These are phyloP conservation scores for Dinothrombium tinctorium DNA, from an alignment of 1,140 invertebrate genomes.

Conservation along the genomic window DNA sequence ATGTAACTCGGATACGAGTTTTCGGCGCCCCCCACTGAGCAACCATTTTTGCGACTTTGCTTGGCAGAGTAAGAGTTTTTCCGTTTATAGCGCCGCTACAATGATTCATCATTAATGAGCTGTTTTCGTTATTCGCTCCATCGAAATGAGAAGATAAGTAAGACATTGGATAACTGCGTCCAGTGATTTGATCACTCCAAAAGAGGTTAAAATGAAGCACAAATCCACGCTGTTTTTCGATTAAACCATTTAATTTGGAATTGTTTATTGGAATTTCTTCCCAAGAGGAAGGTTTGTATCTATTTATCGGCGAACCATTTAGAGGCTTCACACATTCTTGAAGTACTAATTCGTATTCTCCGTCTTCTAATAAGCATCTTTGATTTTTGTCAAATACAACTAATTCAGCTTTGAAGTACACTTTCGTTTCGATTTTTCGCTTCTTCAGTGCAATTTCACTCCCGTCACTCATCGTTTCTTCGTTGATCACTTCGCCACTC, in stretches of 20 bases:
- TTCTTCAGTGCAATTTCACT: not conserved
- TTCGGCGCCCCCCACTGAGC: not conserved
- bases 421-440: conserved; percentile 32
- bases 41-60: conserved; percentile 16
- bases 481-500: conserved; percentile 3
- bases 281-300: not conserved
- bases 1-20: conserved; percentile 32
- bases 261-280: conserved; percentile 3
- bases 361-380: conserved; percentile 55
- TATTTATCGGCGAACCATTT: conserved; percentile 1
- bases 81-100: too few species aligned
- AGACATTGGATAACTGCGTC: too few species aligned
- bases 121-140: too few species aligned
- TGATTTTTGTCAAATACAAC: conserved; percentile 74
- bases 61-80: conserved; percentile 23
- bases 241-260: not conserved
- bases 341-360: conserved; percentile 64
- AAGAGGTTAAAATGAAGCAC: too few species aligned
- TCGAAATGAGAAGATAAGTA: not conserved
- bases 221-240: too few species aligned
- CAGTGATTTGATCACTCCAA: too few species aligned
- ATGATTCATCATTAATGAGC: too few species aligned
- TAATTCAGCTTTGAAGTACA: conserved; percentile 43
- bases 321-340: conserved; percentile 27
- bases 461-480: conserved; percentile 3